Conservation (phyloP, 1,140 invertebrate genomes). For the Philaenus spumarius region DNA sequence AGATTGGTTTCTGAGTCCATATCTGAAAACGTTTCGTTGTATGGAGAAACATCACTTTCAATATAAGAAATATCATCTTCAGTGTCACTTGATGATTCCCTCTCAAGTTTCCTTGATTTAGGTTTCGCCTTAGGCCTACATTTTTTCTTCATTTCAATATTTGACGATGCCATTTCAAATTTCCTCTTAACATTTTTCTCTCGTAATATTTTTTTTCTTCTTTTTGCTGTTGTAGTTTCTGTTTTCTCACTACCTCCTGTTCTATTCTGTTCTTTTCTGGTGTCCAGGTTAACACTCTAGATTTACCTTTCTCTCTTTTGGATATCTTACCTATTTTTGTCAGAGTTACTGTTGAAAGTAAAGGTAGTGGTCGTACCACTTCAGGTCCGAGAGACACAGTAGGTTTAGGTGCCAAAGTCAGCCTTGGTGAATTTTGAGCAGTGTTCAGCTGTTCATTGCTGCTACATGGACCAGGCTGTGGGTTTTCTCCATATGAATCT, state of each 20-base stretch:
- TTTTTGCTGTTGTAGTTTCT: background rate
- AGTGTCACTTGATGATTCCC: no score
- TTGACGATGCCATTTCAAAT: background rate
- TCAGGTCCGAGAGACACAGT: background rate
- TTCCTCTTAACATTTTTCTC: background rate
- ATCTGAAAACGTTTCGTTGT: no score
- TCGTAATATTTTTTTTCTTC: background rate
- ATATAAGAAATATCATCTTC: no score
- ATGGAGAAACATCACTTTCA: no score
- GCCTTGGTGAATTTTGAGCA: background rate
- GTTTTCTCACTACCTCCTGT: background rate
- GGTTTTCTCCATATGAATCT: background rate
- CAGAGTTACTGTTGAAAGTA: background rate
- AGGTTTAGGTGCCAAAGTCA: background rate
- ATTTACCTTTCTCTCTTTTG: conserved; percentile 4
- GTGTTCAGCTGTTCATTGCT: background rate
- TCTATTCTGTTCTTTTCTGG: background rate
- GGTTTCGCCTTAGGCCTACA: no score
- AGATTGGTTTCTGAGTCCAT: no score
- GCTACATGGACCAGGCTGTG: background rate
- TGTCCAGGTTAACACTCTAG: background rate
- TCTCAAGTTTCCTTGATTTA: no score
- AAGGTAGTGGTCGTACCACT: background rate
- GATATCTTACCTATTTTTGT: background rate
- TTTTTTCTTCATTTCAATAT: no score